These are phyloP conservation scores for Apoda limacodes DNA, from an alignment of 2,888 invertebrate genomes.

Conservation along the genomic window DNA sequence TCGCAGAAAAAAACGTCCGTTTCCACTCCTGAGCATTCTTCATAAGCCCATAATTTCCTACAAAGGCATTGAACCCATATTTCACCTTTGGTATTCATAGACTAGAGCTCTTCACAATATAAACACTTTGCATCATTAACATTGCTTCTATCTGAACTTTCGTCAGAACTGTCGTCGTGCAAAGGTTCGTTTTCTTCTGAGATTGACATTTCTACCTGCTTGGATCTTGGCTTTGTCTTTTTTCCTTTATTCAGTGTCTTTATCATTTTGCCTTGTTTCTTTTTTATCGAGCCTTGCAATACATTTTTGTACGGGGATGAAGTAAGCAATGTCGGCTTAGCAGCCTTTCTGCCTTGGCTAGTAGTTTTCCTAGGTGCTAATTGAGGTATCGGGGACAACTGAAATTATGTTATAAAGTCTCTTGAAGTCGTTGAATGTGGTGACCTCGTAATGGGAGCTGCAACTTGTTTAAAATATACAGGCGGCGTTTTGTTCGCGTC, in stretches of 20 bases:
- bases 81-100: constrained; percentile 13
- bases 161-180: constrained; percentile 13
- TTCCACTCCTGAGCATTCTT: constrained; percentile 9
- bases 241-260: no score
- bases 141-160: constrained; percentile 14
- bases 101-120: constrained; percentile 11
- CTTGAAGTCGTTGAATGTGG: no score
- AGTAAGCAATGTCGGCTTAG: constrained; percentile 8
- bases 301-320: constrained; percentile 11
- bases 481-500: no score
- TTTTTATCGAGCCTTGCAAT: constrained; percentile 6
- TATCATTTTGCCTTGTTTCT: constrained; percentile 5
- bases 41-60: constrained; percentile 9
- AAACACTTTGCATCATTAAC: constrained; percentile 10
- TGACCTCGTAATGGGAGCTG: no score
- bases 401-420: no score
- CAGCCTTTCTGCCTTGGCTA: constrained; percentile 10
- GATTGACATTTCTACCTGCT: constrained; percentile 4
- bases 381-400: no score
- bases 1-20: constrained; percentile 6
- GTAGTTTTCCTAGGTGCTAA: constrained; percentile 1
- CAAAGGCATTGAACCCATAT: constrained; percentile 12
- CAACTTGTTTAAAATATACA: no score
- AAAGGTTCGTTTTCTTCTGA: constrained; percentile 11
- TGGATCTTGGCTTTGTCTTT: background rate